Evolutionary conservation across 2,797 vertebrate species (phyloP), one percentile per base, ranked within the genome.

Genomic region (Pteronotus mesoamericanus): DNA sequence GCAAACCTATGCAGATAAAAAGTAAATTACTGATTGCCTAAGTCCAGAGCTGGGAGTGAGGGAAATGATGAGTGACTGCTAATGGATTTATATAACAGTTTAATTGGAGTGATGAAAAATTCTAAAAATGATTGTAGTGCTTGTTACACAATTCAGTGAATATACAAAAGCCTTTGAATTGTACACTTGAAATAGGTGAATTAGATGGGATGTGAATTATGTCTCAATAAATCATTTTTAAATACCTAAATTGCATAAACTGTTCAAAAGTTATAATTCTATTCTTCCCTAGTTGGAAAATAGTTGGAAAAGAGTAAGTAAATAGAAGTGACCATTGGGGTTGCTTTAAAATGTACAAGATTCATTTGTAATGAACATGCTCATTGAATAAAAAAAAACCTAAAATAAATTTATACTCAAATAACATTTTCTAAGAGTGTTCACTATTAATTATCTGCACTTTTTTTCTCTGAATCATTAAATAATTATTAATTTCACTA

Each of bases 401-500:
- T 44, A 48, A 96, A 53, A 53, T 84, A n/a, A 83, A 48, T 77
- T 80, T 26, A 86, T 46, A 29, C 18, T 89, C 21, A 7, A 94
- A 71, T 66, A 74, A 29, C 15, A 61, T 66, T 94, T 79, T 51
- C 57, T 77, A 69, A 68, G 3, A 74, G 22, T 34, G 0, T 39
- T 21, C 1, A 86, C 14, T 53, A 61, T 22, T 57, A 84, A 78
- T 44, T 84, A 79, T 26, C 7, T 89, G 9, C 7, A 34, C 39
- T 91, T 87, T 90, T 80, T 88, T 86, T 66, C 29, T 83, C 68
- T 91, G 4, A 44, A 53, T 94, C 53, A 94, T 78, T 59, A 93
- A 77, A 77, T 66, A 89, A 61, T 66, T 80, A 86, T 80, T 69
- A 46, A 24, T 85, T 80, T 92, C 89, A 74, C 9, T 53, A 79